Conservation (phyloP, 2,113 vertebrate genomes). For the Gambusia affinis region DNA sequence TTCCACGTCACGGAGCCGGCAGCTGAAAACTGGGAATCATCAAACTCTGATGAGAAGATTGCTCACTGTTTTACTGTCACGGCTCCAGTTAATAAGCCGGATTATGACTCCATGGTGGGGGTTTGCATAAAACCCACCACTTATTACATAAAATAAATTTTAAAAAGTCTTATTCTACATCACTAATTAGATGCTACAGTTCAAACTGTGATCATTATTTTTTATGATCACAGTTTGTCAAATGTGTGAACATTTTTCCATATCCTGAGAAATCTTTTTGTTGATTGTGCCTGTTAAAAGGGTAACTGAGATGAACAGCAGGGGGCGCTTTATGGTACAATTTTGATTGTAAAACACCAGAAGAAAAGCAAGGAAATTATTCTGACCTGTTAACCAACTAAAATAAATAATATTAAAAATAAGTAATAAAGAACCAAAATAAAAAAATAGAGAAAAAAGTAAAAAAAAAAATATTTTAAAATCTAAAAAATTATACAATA, state of each 20-base stretch:
- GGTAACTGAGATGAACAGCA: background rate
- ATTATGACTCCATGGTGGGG: background rate
- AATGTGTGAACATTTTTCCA: too few species aligned
- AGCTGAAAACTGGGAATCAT: background rate
- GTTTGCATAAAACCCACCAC: background rate
- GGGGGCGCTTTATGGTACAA: background rate
- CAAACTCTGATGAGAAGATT: background rate
- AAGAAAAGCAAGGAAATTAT: background rate
- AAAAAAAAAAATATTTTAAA: too few species aligned
- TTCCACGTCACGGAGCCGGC: slow-evolving; percentile 31
- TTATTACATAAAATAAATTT: background rate
- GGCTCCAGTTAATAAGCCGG: background rate
- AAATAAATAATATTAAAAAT: too few species aligned
- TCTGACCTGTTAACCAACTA: background rate
- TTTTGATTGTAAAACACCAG: background rate
- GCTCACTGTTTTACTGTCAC: background rate
- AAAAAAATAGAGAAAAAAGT: too few species aligned
- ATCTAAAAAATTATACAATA: too few species aligned
- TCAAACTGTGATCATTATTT: too few species aligned
- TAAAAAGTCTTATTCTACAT: too few species aligned
- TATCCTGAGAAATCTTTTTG: background rate
- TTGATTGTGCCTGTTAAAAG: background rate
- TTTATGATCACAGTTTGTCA: too few species aligned
- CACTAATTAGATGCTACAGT: too few species aligned
- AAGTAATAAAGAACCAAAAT: too few species aligned